Conservation (phyloP, 2,888 invertebrate genomes). For the Lucinisca nassula region DNA sequence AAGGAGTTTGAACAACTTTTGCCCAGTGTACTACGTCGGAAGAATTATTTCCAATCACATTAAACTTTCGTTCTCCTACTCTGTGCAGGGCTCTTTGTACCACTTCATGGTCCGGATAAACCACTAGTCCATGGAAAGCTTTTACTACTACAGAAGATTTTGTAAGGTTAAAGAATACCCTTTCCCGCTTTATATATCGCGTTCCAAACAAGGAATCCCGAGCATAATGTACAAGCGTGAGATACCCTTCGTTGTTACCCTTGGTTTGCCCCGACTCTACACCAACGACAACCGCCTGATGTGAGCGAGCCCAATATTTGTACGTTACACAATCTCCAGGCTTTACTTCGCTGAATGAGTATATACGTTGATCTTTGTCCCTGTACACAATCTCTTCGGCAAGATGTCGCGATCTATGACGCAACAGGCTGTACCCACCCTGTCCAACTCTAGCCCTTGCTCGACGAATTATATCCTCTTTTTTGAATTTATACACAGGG, state of each 20-base stretch:
- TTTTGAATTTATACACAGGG: constrained; percentile 20
- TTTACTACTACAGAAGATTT: constrained; percentile 2
- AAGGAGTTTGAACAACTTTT: constrained; percentile 40
- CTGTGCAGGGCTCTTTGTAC: constrained; percentile 29
- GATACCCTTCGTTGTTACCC: neutral
- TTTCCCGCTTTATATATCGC: constrained; percentile 35
- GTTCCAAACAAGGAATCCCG: neutral
- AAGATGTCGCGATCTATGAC: constrained; percentile 31
- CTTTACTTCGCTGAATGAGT: neutral
- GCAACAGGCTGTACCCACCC: constrained; percentile 4
- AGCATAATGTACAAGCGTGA: constrained; percentile 41
- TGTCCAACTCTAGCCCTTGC: constrained; percentile 30
- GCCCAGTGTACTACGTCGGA: constrained; percentile 52
- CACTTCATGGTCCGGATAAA: constrained; percentile 17
- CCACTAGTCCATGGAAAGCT: constrained; percentile 31
- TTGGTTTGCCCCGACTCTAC: constrained; percentile 6
- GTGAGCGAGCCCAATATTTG: constrained; percentile 32
- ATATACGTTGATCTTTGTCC: neutral
- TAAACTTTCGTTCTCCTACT: constrained; percentile 30
- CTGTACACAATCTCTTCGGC: constrained; percentile 27
- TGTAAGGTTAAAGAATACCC: constrained; percentile 1
- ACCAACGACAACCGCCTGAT: constrained; percentile 30
- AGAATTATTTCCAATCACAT: constrained; percentile 21
- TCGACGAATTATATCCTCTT: constrained; percentile 18
- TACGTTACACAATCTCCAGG: constrained; percentile 33